These are phyloP conservation scores for Junco hyemalis DNA, from an alignment of 2,113 vertebrate species.

Conservation along the genomic window DNA sequence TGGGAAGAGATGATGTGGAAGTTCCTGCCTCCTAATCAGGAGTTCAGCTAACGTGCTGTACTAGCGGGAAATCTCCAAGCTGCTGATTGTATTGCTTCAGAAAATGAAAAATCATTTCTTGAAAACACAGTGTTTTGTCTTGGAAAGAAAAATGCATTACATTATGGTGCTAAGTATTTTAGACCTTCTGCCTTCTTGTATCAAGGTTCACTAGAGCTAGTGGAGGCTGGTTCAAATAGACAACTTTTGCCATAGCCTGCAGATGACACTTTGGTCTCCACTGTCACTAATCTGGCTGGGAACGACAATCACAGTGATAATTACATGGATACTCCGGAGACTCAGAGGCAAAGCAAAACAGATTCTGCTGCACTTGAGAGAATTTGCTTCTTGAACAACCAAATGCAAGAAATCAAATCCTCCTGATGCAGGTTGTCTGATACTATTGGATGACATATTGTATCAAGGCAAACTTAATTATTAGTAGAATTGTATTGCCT, in stretches of 20 bases:
- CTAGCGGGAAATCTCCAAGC: not conserved
- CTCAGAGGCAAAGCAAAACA: not conserved
- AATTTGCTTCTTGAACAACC: not conserved
- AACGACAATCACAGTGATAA: not conserved
- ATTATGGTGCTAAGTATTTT: not conserved
- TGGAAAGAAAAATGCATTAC: not conserved
- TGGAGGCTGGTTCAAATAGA: not conserved
- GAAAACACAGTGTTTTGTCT: not conserved
- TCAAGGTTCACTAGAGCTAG: not conserved
- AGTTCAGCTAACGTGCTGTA: accelerated
- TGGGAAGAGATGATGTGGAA: not conserved
- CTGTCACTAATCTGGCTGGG: not conserved
- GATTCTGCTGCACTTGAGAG: not conserved
- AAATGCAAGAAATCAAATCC: not conserved
- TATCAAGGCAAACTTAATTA: constrained; percentile 24
- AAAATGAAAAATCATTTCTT: constrained; percentile 19
- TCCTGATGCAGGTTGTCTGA: not conserved
- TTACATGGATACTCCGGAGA: not conserved
- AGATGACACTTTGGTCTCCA: not conserved
- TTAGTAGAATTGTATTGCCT: not conserved
- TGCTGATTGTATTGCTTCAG: not conserved
- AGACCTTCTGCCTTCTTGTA: not conserved
- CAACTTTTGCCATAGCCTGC: not conserved
- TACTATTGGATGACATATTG: not conserved
- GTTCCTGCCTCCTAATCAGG: not conserved